Evolutionary conservation across 2,797 vertebrate genomes (phyloP).

Genomic region (Tachyglossus aculeatus): DNA sequence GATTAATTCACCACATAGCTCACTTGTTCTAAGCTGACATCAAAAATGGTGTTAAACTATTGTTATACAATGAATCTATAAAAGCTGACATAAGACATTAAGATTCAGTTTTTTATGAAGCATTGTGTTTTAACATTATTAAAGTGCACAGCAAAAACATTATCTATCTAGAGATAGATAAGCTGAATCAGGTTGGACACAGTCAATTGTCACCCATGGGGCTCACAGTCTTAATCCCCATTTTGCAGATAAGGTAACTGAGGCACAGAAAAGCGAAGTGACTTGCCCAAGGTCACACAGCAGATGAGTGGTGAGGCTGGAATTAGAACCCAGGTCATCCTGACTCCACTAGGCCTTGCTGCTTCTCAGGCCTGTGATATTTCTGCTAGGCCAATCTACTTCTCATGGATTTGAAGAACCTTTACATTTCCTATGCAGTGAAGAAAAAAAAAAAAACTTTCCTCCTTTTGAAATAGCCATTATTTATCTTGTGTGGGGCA

Average conservation of each 20-base stretch:
- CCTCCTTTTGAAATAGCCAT: not conserved
- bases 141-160: constrained; percentile 25
- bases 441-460: constrained; percentile 7
- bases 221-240: no score
- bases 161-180: no score
- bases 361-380: no score
- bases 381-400: no score
- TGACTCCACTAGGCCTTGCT: no score
- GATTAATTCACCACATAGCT: constrained; percentile 32
- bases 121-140: constrained; percentile 36
- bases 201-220: no score
- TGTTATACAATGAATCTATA: constrained; percentile 16
- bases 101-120: constrained; percentile 50
- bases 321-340: no score
- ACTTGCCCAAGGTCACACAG: no score
- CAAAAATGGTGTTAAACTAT: constrained; percentile 1
- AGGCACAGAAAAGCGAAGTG: no score
- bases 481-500: not conserved
- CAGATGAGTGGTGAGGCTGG: no score
- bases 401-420: not conserved
- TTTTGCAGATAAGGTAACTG: no score
- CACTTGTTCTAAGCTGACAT: constrained; percentile 21
- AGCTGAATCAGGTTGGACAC: no score
- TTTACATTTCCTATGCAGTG: not conserved
- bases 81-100: constrained; percentile 36